phyloP scores from a whole-genome alignment of 2,888 invertebrate species.

The Drosophila anceps region DNA sequence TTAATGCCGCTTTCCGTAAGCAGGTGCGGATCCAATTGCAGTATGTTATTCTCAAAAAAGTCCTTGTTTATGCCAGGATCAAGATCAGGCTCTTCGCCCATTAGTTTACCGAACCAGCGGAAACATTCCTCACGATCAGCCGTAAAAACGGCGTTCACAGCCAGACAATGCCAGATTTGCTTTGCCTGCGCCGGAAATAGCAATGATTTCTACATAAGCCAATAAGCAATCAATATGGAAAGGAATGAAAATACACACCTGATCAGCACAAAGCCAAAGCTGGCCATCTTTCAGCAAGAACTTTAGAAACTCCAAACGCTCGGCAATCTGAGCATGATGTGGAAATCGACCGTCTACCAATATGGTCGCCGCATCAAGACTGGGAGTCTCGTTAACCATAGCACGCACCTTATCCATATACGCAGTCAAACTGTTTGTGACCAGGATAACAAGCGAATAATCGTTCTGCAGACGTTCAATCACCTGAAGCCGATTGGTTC shows the following conservation, averaged over 20 bases:
- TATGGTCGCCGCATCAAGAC: constrained; percentile 89
- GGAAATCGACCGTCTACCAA: constrained; percentile 95
- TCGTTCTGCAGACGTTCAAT: constrained; percentile 96
- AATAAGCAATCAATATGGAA: constrained; percentile 7
- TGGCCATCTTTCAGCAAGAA: constrained; percentile 98
- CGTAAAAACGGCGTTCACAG: constrained; percentile 96
- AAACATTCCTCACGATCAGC: constrained; percentile 98
- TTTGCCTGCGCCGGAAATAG: constrained; percentile 87
- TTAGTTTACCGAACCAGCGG: constrained; percentile 98
- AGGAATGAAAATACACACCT: constrained; percentile 84
- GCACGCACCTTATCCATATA: constrained; percentile 95
- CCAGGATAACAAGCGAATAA: constrained; percentile 96
- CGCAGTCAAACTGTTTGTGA: constrained; percentile 95
- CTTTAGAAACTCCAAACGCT: constrained; percentile 95
- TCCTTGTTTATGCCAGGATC: constrained; percentile 98
- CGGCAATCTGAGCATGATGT: constrained; percentile 96
- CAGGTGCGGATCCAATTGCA: constrained; percentile 95
- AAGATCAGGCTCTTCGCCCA: constrained; percentile 98
- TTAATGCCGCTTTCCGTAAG: constrained; percentile 98
- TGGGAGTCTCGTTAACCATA: constrained; percentile 86
- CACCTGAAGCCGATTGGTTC: constrained; percentile 89
- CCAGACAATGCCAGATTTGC: constrained; percentile 98
- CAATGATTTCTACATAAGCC: constrained; percentile 25
- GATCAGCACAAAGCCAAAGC: constrained; percentile 97
- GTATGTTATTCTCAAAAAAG: constrained; percentile 97